Percentiles rank a stretch among this genome's conserved stretches.
Conservation (phyloP, 2,797 vertebrate genomes). For the Chelmon rostratus region DNA sequence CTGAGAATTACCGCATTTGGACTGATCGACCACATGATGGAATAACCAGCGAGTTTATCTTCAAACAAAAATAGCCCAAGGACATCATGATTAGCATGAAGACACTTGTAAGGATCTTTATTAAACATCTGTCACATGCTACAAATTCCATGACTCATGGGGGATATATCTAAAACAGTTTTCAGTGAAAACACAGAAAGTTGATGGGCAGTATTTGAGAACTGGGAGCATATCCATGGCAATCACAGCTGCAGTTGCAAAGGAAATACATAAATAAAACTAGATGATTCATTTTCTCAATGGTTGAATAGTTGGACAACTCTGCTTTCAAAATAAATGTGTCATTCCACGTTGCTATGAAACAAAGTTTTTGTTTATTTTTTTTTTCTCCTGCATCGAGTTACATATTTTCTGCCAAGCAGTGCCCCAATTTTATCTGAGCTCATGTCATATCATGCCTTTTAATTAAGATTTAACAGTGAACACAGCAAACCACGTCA, state of each 20-base stretch:
- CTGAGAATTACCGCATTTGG: background rate
- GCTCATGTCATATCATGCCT: conserved; percentile 65
- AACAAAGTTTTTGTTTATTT: background rate
- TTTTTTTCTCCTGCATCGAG: conserved; percentile 6
- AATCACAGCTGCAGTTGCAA: background rate
- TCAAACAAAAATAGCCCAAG: background rate
- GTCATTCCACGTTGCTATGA: background rate
- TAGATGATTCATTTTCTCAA: background rate
- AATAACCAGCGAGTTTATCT: background rate
- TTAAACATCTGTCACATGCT: background rate
- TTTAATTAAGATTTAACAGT: conserved; percentile 54
- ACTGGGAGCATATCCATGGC: background rate
- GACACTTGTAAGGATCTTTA: background rate
- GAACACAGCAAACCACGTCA: conserved; percentile 50
- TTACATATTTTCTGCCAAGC: conserved; percentile 34
- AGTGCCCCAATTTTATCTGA: background rate
- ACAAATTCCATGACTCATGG: background rate
- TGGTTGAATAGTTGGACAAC: background rate
- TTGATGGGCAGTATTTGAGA: background rate
- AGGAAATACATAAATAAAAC: background rate
- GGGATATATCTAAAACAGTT: background rate
- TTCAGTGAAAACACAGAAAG: background rate
- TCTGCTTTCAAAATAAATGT: background rate
- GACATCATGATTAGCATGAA: background rate
- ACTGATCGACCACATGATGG: background rate